Evolutionary conservation across 2,888 invertebrate genomes (phyloP), one percentile per base, ranked within the genome.

Genomic region (Ormyrus rosae): DNA sequence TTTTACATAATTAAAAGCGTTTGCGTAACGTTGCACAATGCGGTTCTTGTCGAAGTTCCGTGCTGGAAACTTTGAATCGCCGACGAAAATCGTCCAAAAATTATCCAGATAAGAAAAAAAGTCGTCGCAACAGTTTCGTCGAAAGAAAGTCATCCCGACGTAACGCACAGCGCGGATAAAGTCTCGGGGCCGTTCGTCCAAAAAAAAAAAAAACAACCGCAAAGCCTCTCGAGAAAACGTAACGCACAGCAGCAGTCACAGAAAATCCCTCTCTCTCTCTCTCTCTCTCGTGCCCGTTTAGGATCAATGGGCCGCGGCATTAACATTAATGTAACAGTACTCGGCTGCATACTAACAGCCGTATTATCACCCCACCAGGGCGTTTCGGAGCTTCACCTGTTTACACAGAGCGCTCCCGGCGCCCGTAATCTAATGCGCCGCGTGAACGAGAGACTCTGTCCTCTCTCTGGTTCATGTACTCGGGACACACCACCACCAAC

Each of bases 271-370:
- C 34, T 0, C 34, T 4, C 34, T 34, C 34, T 4, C 34, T 34
- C 34, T 34, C 34, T 34, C 0, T 34, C 34, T 34, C 10, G 48
- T 61, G 63, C 50, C 13, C 69, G 56, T 48, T 8, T 34, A 84
- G 85, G 86, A 88, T 88, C 89, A 88, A 89, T 88, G 88, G 86
- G 83, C 81, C 84, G 58, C 70, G 81, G 81, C 83, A 87, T 87
- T 87, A 88, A 87, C 86, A 86, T 88, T 85, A 82, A 86, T 50
- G 85, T 88, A 87, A 88, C 86, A 85, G 87, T 87, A 65, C 77
- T 71, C 70, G 58, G 71, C 19, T 63, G 72, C 84, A 84, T 84
- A 78, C 83, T 87, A 88, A 89, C 88, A 86, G 87, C 87, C 86
- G 84, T 84, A 89, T 89, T 88, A 89, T 86, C 87, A 86, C 86